A percentile compares a stretch with the other conserved stretches of the same genome.
Evolutionary conservation across 2,113 vertebrate genomes (phyloP).

Genomic region (Penelope pileata): DNA sequence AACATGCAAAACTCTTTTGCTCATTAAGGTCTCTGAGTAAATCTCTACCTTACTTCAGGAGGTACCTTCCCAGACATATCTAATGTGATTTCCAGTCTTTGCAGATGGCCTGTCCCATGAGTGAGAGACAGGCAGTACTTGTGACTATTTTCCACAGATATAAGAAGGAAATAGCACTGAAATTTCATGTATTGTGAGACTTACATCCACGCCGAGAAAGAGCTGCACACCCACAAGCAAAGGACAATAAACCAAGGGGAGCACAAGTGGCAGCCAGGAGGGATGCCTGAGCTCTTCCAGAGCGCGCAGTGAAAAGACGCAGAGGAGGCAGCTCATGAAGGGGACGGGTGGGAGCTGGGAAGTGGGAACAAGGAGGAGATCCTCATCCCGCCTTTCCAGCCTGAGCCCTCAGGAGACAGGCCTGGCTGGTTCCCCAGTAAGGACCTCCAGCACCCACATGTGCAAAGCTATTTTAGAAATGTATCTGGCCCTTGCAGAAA

Average conservation of each 20-base stretch:
- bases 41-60: not conserved
- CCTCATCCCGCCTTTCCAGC: rapidly evolving
- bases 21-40: not conserved
- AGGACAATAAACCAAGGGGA: rapidly evolving
- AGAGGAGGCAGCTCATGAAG: not conserved
- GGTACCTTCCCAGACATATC: not conserved
- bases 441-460: rapidly evolving
- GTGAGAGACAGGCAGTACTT: not conserved
- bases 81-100: not conserved
- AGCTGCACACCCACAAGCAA: not conserved
- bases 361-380: not conserved
- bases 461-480: rapidly evolving
- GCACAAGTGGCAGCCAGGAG: rapidly evolving
- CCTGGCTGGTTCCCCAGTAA: not conserved
- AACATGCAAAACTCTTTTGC: not conserved
- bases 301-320: rapidly evolving
- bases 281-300: not conserved
- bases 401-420: not conserved
- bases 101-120: not conserved
- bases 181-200: rapidly evolving
- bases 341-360: not conserved
- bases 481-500: not conserved
- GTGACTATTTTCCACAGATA: not conserved
- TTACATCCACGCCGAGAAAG: not conserved
- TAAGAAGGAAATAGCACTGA: not conserved